Evolutionary conservation across 2,113 vertebrate species (phyloP), one percentile per base, ranked within the genome.

Genomic region (Podarcis raffonei): DNA sequence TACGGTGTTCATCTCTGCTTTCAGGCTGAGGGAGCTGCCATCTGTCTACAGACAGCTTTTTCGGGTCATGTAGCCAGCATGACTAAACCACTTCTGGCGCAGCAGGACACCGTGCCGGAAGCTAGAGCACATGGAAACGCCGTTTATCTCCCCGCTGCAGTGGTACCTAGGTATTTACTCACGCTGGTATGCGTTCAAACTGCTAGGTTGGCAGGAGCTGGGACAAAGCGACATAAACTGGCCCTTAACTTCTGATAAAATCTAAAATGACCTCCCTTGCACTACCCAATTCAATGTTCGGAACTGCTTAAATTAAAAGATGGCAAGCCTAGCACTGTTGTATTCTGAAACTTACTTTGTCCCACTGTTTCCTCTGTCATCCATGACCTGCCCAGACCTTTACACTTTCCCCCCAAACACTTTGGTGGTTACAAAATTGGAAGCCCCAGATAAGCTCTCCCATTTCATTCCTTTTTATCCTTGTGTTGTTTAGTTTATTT

Each of bases 401-500:
- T 23, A 66, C 32, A 66, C 48, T 76, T 68, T 59, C 83, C 25
- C 57, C 76, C 27, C 57, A 12, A 22, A 83, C 48, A 88, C 30
- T 66, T 83, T 81, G 75, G 18, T 32, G 20, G 30, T 35, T 68
- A 30, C n/a, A 30, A 69, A 69, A 59, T 68, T 83, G 72, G 80
- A 82, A 69, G 27, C 27, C 65, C 65, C n/a, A 35, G 37, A 25
- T 48, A 79, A 18, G 35, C 27, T 37, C 22, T 48, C 30, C 57
- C 68, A 30, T 89, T 84, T 23, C 39, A 78, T n/a, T 83, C 39
- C 0, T 53, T 53, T 53, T 53, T 53, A 53, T 53, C 48, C 48
- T 1, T 89, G n/a, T 81, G 66, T 89, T 88, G 69, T 69, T 92
- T 85, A 83, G 87, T 88, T 66, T 93, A 78, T 85, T 89, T 48